phyloP scores from a whole-genome alignment of 2,113 vertebrate species.

The Oreochromis aureus region DNA sequence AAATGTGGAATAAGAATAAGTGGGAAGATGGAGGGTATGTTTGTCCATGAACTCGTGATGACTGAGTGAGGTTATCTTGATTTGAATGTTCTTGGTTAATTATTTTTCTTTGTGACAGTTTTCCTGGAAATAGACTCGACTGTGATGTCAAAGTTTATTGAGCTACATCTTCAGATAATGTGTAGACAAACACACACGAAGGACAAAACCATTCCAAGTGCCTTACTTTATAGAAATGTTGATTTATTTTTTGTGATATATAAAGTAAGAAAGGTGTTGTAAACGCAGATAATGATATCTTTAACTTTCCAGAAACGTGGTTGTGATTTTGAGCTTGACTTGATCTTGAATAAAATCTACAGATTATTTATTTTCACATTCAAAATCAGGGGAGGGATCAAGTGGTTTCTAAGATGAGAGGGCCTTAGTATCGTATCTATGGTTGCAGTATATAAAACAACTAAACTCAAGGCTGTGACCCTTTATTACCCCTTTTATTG shows the following conservation, averaged over 20 bases:
- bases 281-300: neutral
- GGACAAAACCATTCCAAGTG: neutral
- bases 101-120: neutral
- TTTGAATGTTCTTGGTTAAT: neutral
- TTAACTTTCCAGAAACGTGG: neutral
- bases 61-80: neutral
- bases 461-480: neutral
- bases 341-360: neutral
- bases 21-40: neutral
- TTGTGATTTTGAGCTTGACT: neutral
- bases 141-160: neutral
- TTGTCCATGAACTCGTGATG: neutral
- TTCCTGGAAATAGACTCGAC: neutral
- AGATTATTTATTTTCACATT: neutral
- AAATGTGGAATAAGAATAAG: slow-evolving; percentile 29
- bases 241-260: neutral
- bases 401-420: neutral
- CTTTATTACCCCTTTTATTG: neutral
- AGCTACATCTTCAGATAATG: neutral
- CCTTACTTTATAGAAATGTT: neutral
- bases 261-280: neutral
- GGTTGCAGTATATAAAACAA: neutral
- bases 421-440: neutral
- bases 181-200: neutral
- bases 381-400: neutral